Conservation (phyloP, 1,140 invertebrate genomes). For the Globodera ellingtonae region DNA sequence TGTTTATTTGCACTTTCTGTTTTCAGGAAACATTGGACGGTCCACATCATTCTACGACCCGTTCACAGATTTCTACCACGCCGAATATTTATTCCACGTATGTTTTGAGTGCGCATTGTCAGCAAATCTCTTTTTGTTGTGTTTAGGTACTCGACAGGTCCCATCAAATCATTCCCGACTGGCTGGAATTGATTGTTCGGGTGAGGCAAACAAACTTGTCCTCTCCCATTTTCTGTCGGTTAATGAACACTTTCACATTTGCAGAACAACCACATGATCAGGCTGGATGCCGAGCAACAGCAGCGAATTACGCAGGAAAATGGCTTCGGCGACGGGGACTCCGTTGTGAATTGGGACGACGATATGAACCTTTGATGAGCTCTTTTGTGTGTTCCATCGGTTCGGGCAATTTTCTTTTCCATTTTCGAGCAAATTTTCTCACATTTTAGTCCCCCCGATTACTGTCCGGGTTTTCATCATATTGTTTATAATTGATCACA, state of each 20-base stretch:
- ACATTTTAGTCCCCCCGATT: too few relatives aligned
- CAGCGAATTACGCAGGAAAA: neutral
- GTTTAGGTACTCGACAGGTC: conserved; percentile 27
- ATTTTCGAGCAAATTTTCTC: too few relatives aligned
- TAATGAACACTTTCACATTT: neutral
- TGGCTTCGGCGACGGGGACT: neutral
- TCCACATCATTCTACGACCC: conserved; percentile 37
- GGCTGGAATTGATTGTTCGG: conserved; percentile 9
- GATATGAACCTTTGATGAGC: neutral
- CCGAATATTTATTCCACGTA: conserved; percentile 24
- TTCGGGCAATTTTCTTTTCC: too few relatives aligned
- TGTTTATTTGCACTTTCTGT: neutral
- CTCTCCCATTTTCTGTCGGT: neutral
- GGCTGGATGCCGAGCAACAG: neutral
- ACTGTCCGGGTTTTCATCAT: too few relatives aligned
- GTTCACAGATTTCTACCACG: conserved; percentile 6
- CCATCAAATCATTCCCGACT: conserved; percentile 29
- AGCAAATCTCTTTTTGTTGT: too few relatives aligned
- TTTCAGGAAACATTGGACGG: conserved; percentile 27
- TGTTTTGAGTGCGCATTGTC: neutral
- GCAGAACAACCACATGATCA: neutral
- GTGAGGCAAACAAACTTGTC: neutral
- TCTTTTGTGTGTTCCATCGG: too few relatives aligned
- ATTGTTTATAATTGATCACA: too few relatives aligned
- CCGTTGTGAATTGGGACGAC: neutral